Conservation (phyloP, 2,113 vertebrate genomes). For the Dermatemys mawii region DNA sequence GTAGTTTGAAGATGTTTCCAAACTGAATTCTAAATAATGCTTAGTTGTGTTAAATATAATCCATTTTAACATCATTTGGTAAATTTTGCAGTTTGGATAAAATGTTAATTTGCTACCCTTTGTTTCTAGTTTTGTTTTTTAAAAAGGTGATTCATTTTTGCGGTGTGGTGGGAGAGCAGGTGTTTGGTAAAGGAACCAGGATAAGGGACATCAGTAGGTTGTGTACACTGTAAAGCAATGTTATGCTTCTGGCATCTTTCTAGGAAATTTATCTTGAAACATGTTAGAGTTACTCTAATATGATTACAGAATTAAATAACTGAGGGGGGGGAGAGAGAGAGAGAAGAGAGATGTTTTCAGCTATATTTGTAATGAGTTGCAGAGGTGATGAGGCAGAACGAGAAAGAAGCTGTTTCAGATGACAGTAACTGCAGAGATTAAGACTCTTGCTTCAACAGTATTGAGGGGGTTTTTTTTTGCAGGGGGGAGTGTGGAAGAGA, state of each 20-base stretch:
- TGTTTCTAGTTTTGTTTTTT: background rate
- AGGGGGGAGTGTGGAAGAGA: background rate
- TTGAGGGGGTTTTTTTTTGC: background rate
- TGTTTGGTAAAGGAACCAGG: background rate
- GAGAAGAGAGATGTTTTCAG: background rate
- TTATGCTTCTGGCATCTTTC: background rate
- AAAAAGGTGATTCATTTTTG: too few species aligned
- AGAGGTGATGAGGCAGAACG: background rate
- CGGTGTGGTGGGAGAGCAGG: too few species aligned
- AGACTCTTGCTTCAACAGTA: background rate
- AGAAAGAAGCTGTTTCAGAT: background rate
- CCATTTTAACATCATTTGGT: background rate
- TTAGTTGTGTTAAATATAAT: background rate
- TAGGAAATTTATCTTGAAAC: background rate
- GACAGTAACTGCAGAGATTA: background rate
- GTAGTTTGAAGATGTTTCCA: background rate
- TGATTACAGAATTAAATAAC: background rate
- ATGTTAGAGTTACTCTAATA: background rate
- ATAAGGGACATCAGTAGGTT: background rate
- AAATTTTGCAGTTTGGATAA: background rate
- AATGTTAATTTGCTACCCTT: background rate
- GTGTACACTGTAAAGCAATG: background rate
- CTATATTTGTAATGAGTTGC: background rate
- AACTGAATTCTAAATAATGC: background rate
- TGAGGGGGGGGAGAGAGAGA: background rate